phyloP scores from a whole-genome alignment of 2,113 vertebrate genomes.

The Dicentrarchus labrax region DNA sequence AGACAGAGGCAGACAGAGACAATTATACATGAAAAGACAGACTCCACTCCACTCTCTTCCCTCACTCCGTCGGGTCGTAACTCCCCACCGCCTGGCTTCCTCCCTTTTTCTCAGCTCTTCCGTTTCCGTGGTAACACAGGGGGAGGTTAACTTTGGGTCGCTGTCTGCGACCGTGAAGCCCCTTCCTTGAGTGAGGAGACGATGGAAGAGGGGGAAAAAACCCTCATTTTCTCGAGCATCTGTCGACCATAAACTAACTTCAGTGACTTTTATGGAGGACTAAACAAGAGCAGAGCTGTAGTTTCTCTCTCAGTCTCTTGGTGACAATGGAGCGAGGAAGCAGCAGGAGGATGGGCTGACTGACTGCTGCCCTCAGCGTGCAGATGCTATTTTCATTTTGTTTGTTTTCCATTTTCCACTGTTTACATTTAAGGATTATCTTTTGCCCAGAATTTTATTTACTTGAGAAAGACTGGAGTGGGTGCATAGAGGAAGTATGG shows the following conservation, averaged over 20 bases:
- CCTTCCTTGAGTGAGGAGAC: constrained; percentile 61
- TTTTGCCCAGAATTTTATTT: constrained; percentile 1
- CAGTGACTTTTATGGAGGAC: constrained; percentile 81
- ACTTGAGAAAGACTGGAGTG: background rate
- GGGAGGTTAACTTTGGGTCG: constrained; percentile 82
- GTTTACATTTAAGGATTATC: constrained; percentile 18
- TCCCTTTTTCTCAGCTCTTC: constrained; percentile 77
- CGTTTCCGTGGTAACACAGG: constrained; percentile 76
- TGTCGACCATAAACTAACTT: constrained; percentile 83
- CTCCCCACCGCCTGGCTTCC: constrained; percentile 75
- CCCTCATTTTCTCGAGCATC: constrained; percentile 81
- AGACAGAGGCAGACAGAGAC: constrained; percentile 36
- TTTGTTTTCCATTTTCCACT: constrained; percentile 35
- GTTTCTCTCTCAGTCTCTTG: constrained; percentile 47
- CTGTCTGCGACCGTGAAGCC: constrained; percentile 62
- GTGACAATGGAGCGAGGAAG: constrained; percentile 73
- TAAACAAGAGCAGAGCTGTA: constrained; percentile 77
- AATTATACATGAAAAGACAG: constrained; percentile 53
- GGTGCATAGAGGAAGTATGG: constrained; percentile 14
- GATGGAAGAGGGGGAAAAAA: constrained; percentile 43
- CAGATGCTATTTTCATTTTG: constrained; percentile 70
- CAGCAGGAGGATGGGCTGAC: constrained; percentile 71
- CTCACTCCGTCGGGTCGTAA: constrained; percentile 66
- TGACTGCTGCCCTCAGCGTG: constrained; percentile 61
- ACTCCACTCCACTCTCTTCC: constrained; percentile 49